Conservation (phyloP, 2,113 vertebrate genomes). For the Paraplagusia blochii region DNA sequence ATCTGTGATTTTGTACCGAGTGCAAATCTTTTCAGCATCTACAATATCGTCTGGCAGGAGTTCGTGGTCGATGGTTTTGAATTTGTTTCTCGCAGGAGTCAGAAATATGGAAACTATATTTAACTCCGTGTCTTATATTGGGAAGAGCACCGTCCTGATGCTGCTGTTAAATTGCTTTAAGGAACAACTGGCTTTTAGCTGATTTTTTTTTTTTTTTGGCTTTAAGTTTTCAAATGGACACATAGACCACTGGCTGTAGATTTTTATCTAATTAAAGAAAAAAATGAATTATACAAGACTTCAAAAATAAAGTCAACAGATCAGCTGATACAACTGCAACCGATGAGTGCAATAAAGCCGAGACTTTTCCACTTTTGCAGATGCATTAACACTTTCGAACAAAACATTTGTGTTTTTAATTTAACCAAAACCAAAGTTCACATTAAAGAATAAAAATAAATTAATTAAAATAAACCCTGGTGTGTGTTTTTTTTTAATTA, state of each 20-base stretch:
- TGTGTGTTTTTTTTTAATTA: too few relatives aligned
- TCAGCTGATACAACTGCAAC: neutral
- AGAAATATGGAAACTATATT: constrained; percentile 44
- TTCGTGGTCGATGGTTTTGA: constrained; percentile 20
- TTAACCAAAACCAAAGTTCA: constrained; percentile 21
- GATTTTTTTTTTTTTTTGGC: constrained; percentile 10
- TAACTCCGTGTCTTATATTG: constrained; percentile 70
- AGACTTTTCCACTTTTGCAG: too few relatives aligned
- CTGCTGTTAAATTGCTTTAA: neutral
- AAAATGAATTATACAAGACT: neutral
- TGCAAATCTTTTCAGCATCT: constrained; percentile 49
- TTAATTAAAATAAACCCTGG: constrained; percentile 5
- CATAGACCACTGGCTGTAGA: neutral
- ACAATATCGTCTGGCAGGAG: constrained; percentile 6
- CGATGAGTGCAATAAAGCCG: constrained; percentile 25
- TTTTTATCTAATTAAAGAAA: constrained; percentile 10
- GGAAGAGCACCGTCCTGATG: constrained; percentile 19
- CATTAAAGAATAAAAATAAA: constrained; percentile 47
- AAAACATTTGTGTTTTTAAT: constrained; percentile 17
- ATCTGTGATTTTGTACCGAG: constrained; percentile 68
- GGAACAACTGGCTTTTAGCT: constrained; percentile 9
- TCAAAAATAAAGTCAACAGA: neutral
- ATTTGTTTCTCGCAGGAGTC: constrained; percentile 39
- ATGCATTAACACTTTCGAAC: too few relatives aligned
- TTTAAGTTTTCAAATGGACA: constrained; percentile 34